Evolutionary conservation across 2,888 invertebrate species (phyloP).

Genomic region (Cerastis rubricosa): DNA sequence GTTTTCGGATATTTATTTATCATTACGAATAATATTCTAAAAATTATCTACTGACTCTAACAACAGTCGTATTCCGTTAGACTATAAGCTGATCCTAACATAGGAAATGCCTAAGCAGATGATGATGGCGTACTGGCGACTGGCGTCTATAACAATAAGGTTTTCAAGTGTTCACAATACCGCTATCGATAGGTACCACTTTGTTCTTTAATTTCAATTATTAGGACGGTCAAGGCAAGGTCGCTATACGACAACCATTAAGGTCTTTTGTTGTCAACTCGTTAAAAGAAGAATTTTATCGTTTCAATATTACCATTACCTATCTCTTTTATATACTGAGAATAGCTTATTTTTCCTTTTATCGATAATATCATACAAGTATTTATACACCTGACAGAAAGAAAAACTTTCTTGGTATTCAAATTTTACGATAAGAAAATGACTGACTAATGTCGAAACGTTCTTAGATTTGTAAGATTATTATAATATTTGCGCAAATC

Average conservation of each 20-base stretch:
- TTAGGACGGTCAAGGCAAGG: slow-evolving; percentile 33
- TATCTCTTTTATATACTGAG: slow-evolving; percentile 15
- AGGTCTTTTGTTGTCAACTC: slow-evolving; percentile 32
- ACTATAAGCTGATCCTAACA: neutral
- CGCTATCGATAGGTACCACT: neutral
- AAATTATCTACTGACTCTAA: neutral
- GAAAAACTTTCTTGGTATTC: slow-evolving; percentile 9
- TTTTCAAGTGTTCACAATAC: neutral
- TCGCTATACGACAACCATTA: slow-evolving; percentile 11
- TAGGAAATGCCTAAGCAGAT: neutral
- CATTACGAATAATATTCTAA: neutral
- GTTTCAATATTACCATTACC: slow-evolving; percentile 11
- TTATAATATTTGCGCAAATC: slow-evolving; percentile 41
- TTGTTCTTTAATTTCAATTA: slow-evolving; percentile 30
- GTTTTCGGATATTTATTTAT: neutral
- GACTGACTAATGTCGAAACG: slow-evolving; percentile 26
- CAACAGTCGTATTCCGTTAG: neutral
- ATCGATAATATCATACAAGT: slow-evolving; percentile 6
- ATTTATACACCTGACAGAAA: slow-evolving; percentile 4
- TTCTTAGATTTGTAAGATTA: slow-evolving; percentile 48
- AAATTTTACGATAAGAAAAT: slow-evolving; percentile 33
- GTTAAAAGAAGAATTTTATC: slow-evolving; percentile 10
- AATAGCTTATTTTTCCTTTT: slow-evolving; percentile 22
- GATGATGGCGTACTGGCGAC: neutral
- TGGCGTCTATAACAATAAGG: too few relatives aligned